phyloP scores from a whole-genome alignment of 1,140 invertebrate species.

The Drosophila hydei region DNA sequence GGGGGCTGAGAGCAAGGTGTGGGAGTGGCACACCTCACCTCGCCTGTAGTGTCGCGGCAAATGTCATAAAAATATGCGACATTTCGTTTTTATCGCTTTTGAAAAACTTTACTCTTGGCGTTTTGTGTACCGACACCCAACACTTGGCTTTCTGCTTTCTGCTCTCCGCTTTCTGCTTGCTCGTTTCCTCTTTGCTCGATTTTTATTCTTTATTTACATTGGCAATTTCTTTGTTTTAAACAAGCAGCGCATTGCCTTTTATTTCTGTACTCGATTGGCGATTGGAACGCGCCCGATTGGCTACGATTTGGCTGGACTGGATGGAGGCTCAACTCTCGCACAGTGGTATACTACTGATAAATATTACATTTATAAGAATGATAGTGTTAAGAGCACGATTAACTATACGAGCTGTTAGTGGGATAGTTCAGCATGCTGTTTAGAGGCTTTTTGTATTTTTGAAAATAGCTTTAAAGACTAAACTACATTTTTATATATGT shows the following conservation, averaged over 20 bases:
- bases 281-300: constrained; percentile 77
- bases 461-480: too few species aligned
- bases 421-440: too few species aligned
- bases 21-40: constrained; percentile 19
- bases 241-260: constrained; percentile 80
- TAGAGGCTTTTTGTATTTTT: too few species aligned
- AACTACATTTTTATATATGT: too few species aligned
- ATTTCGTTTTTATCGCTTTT: constrained; percentile 84
- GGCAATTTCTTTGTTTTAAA: constrained; percentile 81
- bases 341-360: constrained; percentile 8
- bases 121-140: constrained; percentile 32
- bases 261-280: constrained; percentile 75
- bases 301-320: constrained; percentile 60
- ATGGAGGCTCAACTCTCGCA: constrained; percentile 2
- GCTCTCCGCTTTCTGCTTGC: constrained; percentile 38
- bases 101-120: constrained; percentile 81
- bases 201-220: constrained; percentile 76
- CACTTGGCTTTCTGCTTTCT: constrained; percentile 25
- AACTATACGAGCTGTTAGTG: too few species aligned
- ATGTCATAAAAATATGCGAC: constrained; percentile 84
- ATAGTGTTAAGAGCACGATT: too few species aligned
- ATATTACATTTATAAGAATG: too few species aligned
- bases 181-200: constrained; percentile 36
- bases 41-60: constrained; percentile 50
- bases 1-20: neutral